Conservation (phyloP, 2,888 invertebrate genomes). For the Brachyopa scutellaris region DNA sequence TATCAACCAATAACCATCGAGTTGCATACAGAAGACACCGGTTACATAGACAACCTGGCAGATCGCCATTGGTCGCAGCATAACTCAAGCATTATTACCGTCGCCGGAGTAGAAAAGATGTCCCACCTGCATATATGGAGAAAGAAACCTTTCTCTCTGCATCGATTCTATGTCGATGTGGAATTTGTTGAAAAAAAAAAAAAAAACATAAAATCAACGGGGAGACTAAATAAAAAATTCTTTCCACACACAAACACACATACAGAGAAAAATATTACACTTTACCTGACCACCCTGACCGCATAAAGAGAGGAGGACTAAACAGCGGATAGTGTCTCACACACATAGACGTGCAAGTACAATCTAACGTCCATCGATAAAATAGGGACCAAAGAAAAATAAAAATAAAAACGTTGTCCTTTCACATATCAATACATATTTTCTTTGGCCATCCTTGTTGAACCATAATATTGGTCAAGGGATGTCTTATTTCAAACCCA, state of each 20-base stretch:
- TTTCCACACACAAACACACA: slow-evolving; percentile 42
- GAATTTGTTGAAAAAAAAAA: slow-evolving; percentile 42
- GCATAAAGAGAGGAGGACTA: slow-evolving; percentile 33
- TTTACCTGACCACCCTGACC: slow-evolving; percentile 68
- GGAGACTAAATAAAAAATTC: slow-evolving; percentile 56
- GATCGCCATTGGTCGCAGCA: slow-evolving; percentile 75
- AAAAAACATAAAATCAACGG: slow-evolving; percentile 56
- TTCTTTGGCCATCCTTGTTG: slow-evolving; percentile 71
- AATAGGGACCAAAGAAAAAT: slow-evolving; percentile 59
- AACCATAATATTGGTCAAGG: slow-evolving; percentile 73
- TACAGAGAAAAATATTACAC: slow-evolving; percentile 25
- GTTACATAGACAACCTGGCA: slow-evolving; percentile 74
- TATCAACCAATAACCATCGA: slow-evolving; percentile 75
- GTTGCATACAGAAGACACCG: slow-evolving; percentile 74
- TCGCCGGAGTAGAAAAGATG: slow-evolving; percentile 72
- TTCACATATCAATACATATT: slow-evolving; percentile 72
- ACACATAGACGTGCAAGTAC: slow-evolving; percentile 4
- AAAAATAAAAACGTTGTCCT: slow-evolving; percentile 70
- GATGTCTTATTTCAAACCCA: slow-evolving; percentile 69
- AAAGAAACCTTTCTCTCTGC: slow-evolving; percentile 47
- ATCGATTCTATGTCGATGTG: slow-evolving; percentile 66
- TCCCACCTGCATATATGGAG: slow-evolving; percentile 67
- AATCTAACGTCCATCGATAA: slow-evolving; percentile 49
- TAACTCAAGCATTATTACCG: slow-evolving; percentile 73
- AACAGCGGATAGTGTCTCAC: slow-evolving; percentile 3